Evolutionary conservation across 2,113 vertebrate species (phyloP).

Genomic region (Pholis gunnellus): DNA sequence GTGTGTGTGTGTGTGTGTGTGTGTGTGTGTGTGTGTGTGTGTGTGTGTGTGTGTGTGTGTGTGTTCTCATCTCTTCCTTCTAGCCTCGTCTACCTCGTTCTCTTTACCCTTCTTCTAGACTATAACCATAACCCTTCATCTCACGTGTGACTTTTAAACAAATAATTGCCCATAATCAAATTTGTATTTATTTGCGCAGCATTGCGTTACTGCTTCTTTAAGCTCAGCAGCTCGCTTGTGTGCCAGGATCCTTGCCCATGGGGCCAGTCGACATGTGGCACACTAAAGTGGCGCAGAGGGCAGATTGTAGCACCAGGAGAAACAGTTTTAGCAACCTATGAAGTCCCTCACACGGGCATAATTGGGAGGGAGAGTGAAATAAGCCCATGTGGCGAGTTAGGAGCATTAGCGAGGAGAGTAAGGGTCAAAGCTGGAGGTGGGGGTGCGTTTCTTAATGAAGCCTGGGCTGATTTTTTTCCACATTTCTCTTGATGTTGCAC

Average conservation of each 20-base stretch:
- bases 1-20: no score
- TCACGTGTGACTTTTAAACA: slow-evolving; percentile 48
- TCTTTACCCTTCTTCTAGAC: slow-evolving; percentile 22
- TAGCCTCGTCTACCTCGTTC: not conserved
- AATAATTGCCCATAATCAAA: slow-evolving; percentile 56
- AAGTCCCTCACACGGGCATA: slow-evolving; percentile 47
- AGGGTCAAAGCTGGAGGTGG: slow-evolving; percentile 23
- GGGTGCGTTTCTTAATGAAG: not conserved
- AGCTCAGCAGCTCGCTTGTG: slow-evolving; percentile 15
- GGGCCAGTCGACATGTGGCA: slow-evolving; percentile 50
- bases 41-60: no score
- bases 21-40: no score
- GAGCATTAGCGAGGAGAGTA: slow-evolving; percentile 41
- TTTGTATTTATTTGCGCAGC: slow-evolving; percentile 45
- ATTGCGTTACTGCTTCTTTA: slow-evolving; percentile 13
- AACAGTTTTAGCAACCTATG: slow-evolving; percentile 57
- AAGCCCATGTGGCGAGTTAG: slow-evolving; percentile 37
- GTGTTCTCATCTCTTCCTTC: not conserved
- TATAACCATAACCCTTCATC: slow-evolving; percentile 34
- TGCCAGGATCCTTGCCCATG: slow-evolving; percentile 8
- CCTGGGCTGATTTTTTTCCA: slow-evolving; percentile 15
- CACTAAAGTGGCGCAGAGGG: slow-evolving; percentile 55
- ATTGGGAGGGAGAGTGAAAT: slow-evolving; percentile 45
- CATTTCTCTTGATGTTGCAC: slow-evolving; percentile 1
- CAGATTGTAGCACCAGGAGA: slow-evolving; percentile 46